Base-by-base conservation (phyloP, 2,888 invertebrate genomes). In the Idaea biselata region DNA sequence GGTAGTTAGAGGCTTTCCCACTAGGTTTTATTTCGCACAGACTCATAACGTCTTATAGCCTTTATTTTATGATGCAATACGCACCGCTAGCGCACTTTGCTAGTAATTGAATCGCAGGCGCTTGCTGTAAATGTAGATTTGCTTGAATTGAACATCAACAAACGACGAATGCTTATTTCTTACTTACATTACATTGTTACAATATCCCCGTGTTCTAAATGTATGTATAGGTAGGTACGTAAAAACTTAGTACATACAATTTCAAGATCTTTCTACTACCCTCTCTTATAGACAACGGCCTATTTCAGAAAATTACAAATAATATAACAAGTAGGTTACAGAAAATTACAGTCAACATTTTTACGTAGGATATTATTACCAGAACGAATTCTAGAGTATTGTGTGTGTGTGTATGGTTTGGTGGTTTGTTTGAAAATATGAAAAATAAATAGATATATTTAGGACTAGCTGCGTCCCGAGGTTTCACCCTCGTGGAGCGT, bases 51-150 rank as follows among this genome's bases (percentile, higher is more conserved):
- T 84, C 86, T 87, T 88, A 88, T 79, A 78, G 86, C 81, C 73
- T 79, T 75, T 81, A 84, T 81, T 89, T 87, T 84, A 88, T 86
- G 87, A 87, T 86, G 87, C 86, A 87, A 87, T 86, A 89, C 88
- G 87, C 87, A 86, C 83, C 79, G 78, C 73, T 73, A 74, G 79
- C 81, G 80, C 84, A 87, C 84, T 89, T 90, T 89, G 88, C 89
- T 76, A 79, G 84, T 89, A 88, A 89, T 88, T 89, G 84, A 88
- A 88, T 87, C 72, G 84, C 88, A 90, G 90, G 89, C 87, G 88
- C 78, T 85, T 74, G 77, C 80, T 80, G 79, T 84, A 84, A 88
- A 88, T 77, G 80, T 73, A 80, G 83, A 83, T 83, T 85, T 83
- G 75, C 75, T 56, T 56, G 56, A 56, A 56, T 66, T 70, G 72